phyloP scores from a whole-genome alignment of 2,113 vertebrate species.

The Cyanistes caeruleus region DNA sequence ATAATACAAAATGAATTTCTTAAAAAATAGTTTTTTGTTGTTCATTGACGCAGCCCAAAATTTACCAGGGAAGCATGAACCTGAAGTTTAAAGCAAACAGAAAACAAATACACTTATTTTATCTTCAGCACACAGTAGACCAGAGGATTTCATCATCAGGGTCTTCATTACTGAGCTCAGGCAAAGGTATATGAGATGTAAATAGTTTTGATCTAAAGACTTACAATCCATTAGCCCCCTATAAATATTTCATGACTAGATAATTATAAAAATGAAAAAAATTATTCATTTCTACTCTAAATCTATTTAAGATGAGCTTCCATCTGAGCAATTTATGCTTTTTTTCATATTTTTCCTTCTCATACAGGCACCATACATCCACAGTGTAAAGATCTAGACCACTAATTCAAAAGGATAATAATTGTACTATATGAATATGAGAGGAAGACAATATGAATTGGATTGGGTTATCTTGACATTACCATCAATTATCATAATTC shows the following conservation, averaged over 20 bases:
- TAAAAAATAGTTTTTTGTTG: background rate
- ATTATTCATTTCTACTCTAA: background rate
- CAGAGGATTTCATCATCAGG: background rate
- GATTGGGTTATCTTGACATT: background rate
- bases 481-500: background rate
- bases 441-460: background rate
- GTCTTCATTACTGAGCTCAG: background rate
- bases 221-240: background rate
- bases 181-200: background rate
- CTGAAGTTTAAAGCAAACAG: background rate
- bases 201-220: background rate
- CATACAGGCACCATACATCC: background rate
- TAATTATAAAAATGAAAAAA: background rate
- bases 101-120: background rate
- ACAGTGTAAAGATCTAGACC: background rate
- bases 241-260: background rate
- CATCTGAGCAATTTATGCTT: background rate
- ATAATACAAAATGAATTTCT: background rate
- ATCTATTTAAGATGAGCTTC: background rate
- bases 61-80: background rate
- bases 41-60: background rate
- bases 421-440: background rate
- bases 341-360: background rate
- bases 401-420: conserved; percentile 11
- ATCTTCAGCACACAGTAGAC: background rate